These are phyloP conservation scores for Enteromius argenteus DNA, from an alignment of 2,797 vertebrate genomes.

Conservation along the genomic window DNA sequence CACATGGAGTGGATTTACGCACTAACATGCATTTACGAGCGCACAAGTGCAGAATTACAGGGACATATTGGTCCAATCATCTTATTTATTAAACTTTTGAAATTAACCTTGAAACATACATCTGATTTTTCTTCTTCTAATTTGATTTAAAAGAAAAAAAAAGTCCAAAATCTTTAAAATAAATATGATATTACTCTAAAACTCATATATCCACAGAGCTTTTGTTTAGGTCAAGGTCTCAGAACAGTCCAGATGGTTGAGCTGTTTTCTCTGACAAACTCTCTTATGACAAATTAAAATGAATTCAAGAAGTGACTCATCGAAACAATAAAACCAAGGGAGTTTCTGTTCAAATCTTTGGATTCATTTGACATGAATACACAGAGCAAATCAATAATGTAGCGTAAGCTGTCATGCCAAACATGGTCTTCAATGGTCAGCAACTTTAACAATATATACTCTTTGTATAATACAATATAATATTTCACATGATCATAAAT, in stretches of 20 bases:
- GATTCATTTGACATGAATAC: neutral
- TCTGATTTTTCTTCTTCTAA: neutral
- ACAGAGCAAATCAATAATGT: neutral
- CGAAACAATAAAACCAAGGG: neutral
- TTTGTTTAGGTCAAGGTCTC: neutral
- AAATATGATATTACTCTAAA: neutral
- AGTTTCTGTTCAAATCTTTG: conserved; percentile 1
- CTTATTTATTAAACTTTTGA: neutral
- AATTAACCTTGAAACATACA: neutral
- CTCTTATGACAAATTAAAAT: neutral
- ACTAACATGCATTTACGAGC: neutral
- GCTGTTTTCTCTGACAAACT: conserved; percentile 1
- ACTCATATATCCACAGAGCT: neutral
- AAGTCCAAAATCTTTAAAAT: neutral
- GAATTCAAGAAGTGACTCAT: conserved; percentile 23
- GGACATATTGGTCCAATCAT: neutral
- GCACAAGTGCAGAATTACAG: neutral
- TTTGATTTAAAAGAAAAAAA: neutral
- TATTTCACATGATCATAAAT: neutral
- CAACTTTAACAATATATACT: neutral
- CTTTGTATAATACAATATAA: neutral
- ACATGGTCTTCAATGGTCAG: neutral
- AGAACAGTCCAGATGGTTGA: neutral
- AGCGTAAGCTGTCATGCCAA: neutral
- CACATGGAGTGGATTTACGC: too few relatives aligned